These are phyloP conservation scores for Pseudococcus jackbeardsleyi DNA, from an alignment of 2,888 invertebrate genomes.

Conservation along the genomic window DNA sequence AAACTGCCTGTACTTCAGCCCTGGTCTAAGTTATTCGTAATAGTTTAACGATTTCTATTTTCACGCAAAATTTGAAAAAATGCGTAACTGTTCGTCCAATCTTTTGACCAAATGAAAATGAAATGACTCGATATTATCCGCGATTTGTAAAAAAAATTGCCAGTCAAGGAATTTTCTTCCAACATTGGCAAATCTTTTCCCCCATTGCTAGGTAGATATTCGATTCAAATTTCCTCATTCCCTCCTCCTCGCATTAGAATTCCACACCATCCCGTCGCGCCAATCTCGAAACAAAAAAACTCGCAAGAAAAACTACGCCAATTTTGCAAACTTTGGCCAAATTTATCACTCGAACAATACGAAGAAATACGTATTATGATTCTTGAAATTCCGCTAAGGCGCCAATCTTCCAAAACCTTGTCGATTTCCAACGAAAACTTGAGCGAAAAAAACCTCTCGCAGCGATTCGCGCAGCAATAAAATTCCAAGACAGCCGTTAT, in stretches of 20 bases:
- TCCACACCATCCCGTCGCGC: not conserved
- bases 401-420: not conserved
- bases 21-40: too few relatives aligned
- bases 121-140: too few relatives aligned
- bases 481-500: constrained; percentile 3
- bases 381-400: not conserved
- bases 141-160: not conserved
- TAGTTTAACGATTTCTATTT: too few relatives aligned
- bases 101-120: too few relatives aligned
- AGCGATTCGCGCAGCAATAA: constrained; percentile 3
- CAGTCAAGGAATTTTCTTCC: not conserved
- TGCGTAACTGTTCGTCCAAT: too few relatives aligned
- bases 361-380: not conserved
- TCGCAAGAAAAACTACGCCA: too few relatives aligned
- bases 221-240: not conserved
- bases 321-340: not conserved
- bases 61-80: too few relatives aligned
- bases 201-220: not conserved
- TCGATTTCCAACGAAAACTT: not conserved
- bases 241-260: not conserved
- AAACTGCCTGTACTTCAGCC: too few relatives aligned
- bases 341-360: not conserved
- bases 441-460: not conserved
- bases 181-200: not conserved
- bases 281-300: not conserved